Percentiles rank a stretch among this genome's conserved stretches.
phyloP scores from a whole-genome alignment of 2,888 invertebrate genomes.

The Phoenoteleia sp. region DNA sequence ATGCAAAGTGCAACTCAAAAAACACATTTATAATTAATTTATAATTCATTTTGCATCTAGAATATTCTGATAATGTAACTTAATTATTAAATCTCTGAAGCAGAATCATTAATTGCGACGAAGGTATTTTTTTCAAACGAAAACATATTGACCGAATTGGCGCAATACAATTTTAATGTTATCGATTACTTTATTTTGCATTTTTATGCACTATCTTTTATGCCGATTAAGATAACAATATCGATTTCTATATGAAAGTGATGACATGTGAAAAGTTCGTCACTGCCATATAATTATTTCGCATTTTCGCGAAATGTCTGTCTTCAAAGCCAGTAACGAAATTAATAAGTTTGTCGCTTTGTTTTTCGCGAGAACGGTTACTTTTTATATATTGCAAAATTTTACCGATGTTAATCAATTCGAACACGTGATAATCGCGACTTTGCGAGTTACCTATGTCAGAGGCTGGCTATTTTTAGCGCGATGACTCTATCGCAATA shows the following conservation, averaged over 20 bases:
- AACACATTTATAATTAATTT: too few species aligned
- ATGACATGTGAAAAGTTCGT: background rate
- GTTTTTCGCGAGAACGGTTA: too few species aligned
- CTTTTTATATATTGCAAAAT: too few species aligned
- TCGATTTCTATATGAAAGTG: constrained; percentile 3
- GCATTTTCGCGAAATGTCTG: too few species aligned
- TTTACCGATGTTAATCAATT: constrained; percentile 47
- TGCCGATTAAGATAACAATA: constrained; percentile 9
- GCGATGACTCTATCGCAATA: constrained; percentile 74
- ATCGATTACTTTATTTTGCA: constrained; percentile 16
- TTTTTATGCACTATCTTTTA: constrained; percentile 12
- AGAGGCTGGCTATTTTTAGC: constrained; percentile 75
- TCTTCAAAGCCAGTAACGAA: too few species aligned
- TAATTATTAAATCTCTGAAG: background rate
- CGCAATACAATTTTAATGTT: background rate
- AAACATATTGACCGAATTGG: constrained; percentile 13
- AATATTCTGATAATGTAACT: background rate
- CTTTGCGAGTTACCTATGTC: constrained; percentile 71
- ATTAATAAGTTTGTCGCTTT: background rate
- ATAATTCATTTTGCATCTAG: too few species aligned
- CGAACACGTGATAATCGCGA: constrained; percentile 31
- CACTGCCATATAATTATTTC: too few species aligned
- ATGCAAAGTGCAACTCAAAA: too few species aligned
- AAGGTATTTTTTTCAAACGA: background rate
- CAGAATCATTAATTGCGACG: background rate